Conservation (phyloP, 2,113 vertebrate genomes). For the Hassar affinis region DNA sequence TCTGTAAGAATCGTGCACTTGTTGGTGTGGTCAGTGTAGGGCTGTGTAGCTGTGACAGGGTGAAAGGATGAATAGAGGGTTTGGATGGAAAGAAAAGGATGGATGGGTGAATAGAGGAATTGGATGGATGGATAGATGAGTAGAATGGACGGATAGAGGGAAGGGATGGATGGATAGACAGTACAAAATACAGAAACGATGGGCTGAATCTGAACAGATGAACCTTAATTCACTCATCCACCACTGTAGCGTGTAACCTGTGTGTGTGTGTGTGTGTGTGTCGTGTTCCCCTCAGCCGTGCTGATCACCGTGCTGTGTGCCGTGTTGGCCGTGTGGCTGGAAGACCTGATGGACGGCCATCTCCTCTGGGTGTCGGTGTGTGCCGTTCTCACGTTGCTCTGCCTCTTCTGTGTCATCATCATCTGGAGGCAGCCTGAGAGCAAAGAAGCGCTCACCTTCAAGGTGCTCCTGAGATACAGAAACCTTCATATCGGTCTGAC, state of each 20-base stretch:
- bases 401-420: conserved; percentile 68
- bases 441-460: conserved; percentile 82
- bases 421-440: conserved; percentile 90
- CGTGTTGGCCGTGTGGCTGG: conserved; percentile 72
- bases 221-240: too few species aligned
- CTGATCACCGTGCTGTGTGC: conserved; percentile 78
- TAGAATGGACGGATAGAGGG: not conserved
- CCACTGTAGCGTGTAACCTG: too few species aligned
- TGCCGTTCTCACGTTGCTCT: conserved; percentile 67
- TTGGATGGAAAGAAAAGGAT: not conserved
- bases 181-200: too few species aligned
- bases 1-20: conserved; percentile 76
- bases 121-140: not conserved
- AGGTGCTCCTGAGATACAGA: conserved; percentile 71
- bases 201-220: not conserved
- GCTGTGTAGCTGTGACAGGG: too few species aligned
- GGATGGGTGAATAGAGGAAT: too few species aligned
- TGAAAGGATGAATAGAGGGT: too few species aligned
- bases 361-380: conserved; percentile 56
- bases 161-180: not conserved
- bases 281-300: conserved; percentile 67
- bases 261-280: not conserved
- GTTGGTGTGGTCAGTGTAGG: not conserved
- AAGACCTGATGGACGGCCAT: conserved; percentile 50
- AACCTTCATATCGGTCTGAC: not conserved